Percentiles rank a stretch among this genome's conserved stretches.
These are phyloP conservation scores for Bombus superbus DNA, from an alignment of 1,140 invertebrate species.

Conservation along the genomic window DNA sequence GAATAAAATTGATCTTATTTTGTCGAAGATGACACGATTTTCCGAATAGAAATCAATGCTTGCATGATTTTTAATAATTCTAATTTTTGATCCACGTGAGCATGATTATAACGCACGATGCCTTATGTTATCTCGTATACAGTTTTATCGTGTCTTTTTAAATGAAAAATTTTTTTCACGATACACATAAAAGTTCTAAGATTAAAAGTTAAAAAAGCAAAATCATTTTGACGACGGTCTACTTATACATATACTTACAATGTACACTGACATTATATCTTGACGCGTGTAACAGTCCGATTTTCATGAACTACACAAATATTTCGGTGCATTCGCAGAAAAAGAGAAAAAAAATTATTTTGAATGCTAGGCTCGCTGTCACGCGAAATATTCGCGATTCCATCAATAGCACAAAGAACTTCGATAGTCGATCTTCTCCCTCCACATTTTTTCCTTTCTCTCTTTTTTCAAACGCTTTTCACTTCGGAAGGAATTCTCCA, in stretches of 20 bases:
- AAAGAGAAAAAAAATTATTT: background rate
- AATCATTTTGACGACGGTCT: too few species aligned
- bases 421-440: background rate
- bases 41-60: too few species aligned
- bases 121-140: too few species aligned
- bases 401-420: background rate
- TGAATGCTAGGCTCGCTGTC: background rate
- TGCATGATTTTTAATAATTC: background rate
- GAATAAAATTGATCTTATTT: background rate
- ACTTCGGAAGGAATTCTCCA: background rate
- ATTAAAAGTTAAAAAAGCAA: too few species aligned
- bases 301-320: background rate
- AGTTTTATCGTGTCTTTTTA: too few species aligned
- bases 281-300: background rate
- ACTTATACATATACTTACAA: too few species aligned
- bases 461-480: constrained; percentile 1
- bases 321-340: too few species aligned
- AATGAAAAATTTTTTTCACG: too few species aligned
- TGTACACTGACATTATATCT: too few species aligned
- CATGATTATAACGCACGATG: background rate
- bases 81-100: background rate
- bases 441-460: background rate
- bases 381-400: constrained; percentile 21
- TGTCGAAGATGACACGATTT: too few species aligned
- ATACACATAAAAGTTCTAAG: too few species aligned